Conservation (phyloP, 2,888 invertebrate species). For the Drymonia ruficornis region DNA sequence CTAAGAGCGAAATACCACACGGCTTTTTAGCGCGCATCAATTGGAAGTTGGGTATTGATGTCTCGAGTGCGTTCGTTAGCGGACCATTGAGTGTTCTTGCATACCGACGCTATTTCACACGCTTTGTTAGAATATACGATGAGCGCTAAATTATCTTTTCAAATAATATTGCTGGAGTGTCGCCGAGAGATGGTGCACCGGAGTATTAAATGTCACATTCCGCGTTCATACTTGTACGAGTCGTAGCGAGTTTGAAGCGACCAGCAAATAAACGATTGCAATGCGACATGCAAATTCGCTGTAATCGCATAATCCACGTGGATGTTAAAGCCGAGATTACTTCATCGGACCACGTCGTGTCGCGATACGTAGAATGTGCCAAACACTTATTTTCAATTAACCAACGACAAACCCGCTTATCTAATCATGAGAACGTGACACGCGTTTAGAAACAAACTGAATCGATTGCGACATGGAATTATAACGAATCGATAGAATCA, state of each 20-base stretch:
- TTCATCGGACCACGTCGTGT: constrained; percentile 12
- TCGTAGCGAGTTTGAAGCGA: constrained; percentile 30
- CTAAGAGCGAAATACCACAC: constrained; percentile 29
- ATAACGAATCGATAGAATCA: constrained; percentile 53
- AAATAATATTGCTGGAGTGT: constrained; percentile 22
- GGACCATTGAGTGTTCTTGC: constrained; percentile 41
- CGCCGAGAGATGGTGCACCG: constrained; percentile 13
- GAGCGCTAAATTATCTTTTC: constrained; percentile 43
- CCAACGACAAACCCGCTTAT: constrained; percentile 40
- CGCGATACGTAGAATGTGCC: constrained; percentile 6
- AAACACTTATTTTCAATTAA: constrained; percentile 35
- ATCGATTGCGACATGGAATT: constrained; percentile 51
- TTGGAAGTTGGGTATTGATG: constrained; percentile 24
- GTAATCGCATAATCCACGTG: constrained; percentile 13
- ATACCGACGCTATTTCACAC: constrained; percentile 38
- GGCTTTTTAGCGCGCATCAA: constrained; percentile 33
- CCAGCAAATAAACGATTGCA: constrained; percentile 26
- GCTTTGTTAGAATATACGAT: constrained; percentile 35
- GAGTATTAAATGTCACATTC: constrained; percentile 23
- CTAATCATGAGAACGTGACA: constrained; percentile 54
- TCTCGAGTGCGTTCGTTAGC: constrained; percentile 49
- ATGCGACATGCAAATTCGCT: constrained; percentile 28
- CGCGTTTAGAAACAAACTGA: constrained; percentile 44
- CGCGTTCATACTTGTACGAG: constrained; percentile 21
- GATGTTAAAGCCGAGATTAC: constrained; percentile 16